Conservation (phyloP, 2,797 vertebrate genomes). For the Phoxinus dragarum region DNA sequence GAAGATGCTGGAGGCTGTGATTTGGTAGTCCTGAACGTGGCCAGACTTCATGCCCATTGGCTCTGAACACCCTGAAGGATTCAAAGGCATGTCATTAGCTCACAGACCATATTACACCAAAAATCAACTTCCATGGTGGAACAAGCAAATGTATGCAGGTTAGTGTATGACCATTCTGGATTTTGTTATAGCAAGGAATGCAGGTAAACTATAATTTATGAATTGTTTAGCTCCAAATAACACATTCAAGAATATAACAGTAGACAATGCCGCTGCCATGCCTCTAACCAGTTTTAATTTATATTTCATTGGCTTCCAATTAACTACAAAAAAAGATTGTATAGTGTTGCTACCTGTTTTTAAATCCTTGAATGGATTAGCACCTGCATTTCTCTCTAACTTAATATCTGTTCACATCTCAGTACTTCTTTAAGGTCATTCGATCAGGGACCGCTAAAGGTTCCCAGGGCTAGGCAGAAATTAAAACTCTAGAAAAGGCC, state of each 20-base stretch:
- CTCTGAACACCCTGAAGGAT: slow-evolving; percentile 90
- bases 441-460: not conserved
- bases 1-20: slow-evolving; percentile 95
- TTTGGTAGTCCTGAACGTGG: slow-evolving; percentile 96
- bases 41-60: slow-evolving; percentile 98
- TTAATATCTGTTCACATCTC: not conserved
- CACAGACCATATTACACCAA: not conserved
- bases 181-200: not conserved
- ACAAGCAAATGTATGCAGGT: not conserved
- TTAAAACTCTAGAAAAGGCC: not conserved
- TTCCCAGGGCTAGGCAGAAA: not conserved
- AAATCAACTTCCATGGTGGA: not conserved
- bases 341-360: not conserved
- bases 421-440: not conserved
- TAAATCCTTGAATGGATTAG: not conserved
- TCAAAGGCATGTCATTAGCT: slow-evolving; percentile 15
- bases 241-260: not conserved
- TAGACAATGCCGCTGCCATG: not conserved
- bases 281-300: not conserved
- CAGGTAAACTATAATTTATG: not conserved
- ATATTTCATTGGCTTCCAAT: not conserved
- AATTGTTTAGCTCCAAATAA: not conserved
- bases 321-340: not conserved
- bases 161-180: not conserved
- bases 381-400: not conserved